Base-by-base conservation (phyloP, 2,113 vertebrate species). In the Rattus rattus region DNA sequence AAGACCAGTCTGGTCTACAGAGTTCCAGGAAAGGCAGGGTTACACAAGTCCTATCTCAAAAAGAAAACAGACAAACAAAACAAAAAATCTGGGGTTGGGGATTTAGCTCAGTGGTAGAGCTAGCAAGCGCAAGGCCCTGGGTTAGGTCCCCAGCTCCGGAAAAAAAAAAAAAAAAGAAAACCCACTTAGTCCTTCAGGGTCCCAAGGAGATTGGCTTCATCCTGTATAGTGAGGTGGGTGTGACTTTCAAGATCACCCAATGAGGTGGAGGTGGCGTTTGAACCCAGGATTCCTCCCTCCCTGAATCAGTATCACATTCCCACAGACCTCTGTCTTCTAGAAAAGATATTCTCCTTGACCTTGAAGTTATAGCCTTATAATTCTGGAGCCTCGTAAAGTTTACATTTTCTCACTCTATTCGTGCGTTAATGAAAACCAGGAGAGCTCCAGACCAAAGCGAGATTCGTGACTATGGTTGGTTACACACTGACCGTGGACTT, bases 321-420 rank as follows among this genome's bases (percentile, higher is more conserved):
- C 80, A 20, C 14, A 14, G n/a, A 20, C 59, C 70, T 92, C 67
- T 81, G 30, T 88, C 76, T 85, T 81, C 92, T 72, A 88, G 47
- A 73, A 83, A 96, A 80, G 33, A 69, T 59, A 17, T 59, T 92
- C 16, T 11, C 43, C 5, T 0, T 95, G 95, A 77, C 93, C 79
- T 97, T 88, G 43, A 96, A 90, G 75, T 93, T 88, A 88, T 0
- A 33, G 90, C 69, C 94, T 97, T 72, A 13, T 96, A 81, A 94
- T 72, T 88, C 85, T 95, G 77, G 49, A 67, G 92, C 65, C 88
- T 95, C 36, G 1, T 95, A 91, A 97, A 96, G 36, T 96, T 96
- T 89, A 77, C 11, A 54, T 54, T 86, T 94, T 20, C 33, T 96
- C 86, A 83, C 93, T 96, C 94, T 86, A 43, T 14, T 30, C 52